phyloP scores from a whole-genome alignment of 2,888 invertebrate species.

The Macrophya annulata region DNA sequence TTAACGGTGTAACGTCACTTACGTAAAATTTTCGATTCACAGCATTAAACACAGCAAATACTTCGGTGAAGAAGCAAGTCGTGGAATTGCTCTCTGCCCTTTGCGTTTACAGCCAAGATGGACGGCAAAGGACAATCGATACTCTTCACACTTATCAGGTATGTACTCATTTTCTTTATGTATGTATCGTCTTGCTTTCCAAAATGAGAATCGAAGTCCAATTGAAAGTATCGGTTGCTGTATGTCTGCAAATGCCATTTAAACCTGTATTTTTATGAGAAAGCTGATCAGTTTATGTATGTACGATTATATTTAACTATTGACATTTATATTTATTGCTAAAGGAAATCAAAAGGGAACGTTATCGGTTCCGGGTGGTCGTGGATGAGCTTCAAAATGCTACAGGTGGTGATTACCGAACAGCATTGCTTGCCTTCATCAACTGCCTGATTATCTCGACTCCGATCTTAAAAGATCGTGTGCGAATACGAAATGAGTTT shows the following conservation, averaged over 20 bases:
- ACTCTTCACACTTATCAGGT: constrained; percentile 97
- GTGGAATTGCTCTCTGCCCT: constrained; percentile 96
- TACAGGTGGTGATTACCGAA: constrained; percentile 92
- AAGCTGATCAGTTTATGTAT: neutral
- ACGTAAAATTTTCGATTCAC: constrained; percentile 75
- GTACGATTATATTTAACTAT: constrained; percentile 17
- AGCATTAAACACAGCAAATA: constrained; percentile 94
- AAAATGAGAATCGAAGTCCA: neutral
- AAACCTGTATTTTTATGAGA: neutral
- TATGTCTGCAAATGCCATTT: constrained; percentile 8
- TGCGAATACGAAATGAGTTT: constrained; percentile 95
- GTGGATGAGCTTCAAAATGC: constrained; percentile 94
- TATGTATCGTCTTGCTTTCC: neutral
- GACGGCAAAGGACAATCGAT: constrained; percentile 92
- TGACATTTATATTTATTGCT: constrained; percentile 9
- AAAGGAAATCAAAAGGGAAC: constrained; percentile 92
- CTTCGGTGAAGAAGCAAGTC: constrained; percentile 97
- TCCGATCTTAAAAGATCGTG: constrained; percentile 91
- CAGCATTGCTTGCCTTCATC: constrained; percentile 95
- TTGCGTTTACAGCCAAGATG: constrained; percentile 96
- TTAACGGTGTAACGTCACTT: neutral
- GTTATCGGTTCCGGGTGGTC: constrained; percentile 94
- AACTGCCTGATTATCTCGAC: constrained; percentile 98
- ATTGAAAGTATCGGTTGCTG: neutral
- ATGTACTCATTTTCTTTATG: neutral